phyloP scores from a whole-genome alignment of 2,888 invertebrate species.

The Trisateles emortualis region DNA sequence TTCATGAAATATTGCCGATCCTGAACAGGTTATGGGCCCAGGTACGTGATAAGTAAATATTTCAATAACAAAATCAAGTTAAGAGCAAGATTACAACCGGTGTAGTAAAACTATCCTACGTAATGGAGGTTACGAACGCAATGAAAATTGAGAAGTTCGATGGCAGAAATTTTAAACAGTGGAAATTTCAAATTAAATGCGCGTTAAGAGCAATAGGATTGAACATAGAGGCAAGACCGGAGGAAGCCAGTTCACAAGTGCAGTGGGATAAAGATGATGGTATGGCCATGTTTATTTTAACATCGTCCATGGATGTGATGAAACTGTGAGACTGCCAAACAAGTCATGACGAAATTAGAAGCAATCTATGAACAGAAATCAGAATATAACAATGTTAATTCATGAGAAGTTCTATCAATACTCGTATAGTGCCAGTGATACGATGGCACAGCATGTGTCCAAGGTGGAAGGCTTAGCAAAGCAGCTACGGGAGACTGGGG shows the following conservation, averaged over 20 bases:
- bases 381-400: not conserved
- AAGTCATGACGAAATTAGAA: not conserved
- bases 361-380: not conserved
- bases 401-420: not conserved
- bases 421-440: not conserved
- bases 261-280: conserved; percentile 34
- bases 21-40: conserved; percentile 12
- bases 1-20: conserved; percentile 4
- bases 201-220: conserved; percentile 30
- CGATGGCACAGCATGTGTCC: not conserved
- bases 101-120: not conserved
- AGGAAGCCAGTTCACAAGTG: not conserved
- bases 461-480: not conserved
- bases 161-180: conserved; percentile 15
- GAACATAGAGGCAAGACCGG: conserved; percentile 20
- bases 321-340: conserved; percentile 8
- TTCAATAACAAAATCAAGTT: not conserved
- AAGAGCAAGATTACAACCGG: not conserved
- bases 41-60: not conserved
- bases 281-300: conserved; percentile 37
- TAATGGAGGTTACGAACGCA: conserved; percentile 7
- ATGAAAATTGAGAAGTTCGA: conserved; percentile 17
- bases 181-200: conserved; percentile 27
- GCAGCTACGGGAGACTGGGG: not conserved
- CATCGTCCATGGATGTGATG: conserved; percentile 11